phyloP scores from a whole-genome alignment of 2,113 vertebrate genomes.

The Arenaria interpres region DNA sequence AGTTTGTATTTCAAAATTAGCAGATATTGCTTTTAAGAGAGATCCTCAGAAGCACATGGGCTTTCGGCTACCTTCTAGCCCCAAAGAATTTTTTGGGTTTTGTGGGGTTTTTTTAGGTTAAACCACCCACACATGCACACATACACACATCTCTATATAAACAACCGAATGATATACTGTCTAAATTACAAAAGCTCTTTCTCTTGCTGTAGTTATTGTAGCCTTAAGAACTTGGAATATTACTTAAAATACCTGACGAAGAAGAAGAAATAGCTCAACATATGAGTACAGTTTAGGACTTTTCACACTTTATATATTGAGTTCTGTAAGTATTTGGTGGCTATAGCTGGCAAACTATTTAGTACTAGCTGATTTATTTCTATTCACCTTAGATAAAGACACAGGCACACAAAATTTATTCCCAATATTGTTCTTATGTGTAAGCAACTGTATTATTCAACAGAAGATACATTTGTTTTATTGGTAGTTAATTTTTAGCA shows the following conservation, averaged over 20 bases:
- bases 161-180: neutral
- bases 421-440: neutral
- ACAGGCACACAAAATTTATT: neutral
- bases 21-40: neutral
- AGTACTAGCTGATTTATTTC: neutral
- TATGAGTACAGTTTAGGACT: neutral
- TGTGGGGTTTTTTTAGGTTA: neutral
- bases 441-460: neutral
- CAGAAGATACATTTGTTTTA: neutral
- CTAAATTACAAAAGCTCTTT: neutral
- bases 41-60: neutral
- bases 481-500: neutral
- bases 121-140: neutral
- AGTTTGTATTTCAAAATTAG: neutral
- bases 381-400: neutral
- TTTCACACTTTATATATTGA: neutral
- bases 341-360: neutral
- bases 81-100: neutral
- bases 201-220: neutral
- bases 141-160: fast-evolving
- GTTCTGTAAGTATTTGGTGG: neutral
- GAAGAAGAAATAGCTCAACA: neutral
- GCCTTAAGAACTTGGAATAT: neutral
- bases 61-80: neutral
- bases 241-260: neutral